Evolutionary conservation across 2,888 invertebrate genomes (phyloP), one percentile per base, ranked within the genome.

Genomic region (Polydrusus tereticollis): DNA sequence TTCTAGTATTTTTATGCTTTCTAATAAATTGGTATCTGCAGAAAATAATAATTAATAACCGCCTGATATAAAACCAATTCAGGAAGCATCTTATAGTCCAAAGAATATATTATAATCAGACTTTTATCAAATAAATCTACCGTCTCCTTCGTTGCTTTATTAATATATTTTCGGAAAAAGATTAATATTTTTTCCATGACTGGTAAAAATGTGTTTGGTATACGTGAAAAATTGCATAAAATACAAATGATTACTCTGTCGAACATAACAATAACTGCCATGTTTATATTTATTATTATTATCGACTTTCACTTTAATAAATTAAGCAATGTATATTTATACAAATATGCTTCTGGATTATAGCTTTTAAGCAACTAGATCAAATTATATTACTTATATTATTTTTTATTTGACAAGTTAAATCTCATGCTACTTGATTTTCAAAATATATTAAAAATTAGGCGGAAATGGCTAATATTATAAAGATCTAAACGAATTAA

Each of bases 211-310:
- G n/a, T 50, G n/a, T 21, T 50, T n/a, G 23, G 14, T 23, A 23
- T 23, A 45, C 50, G 23, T 50, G 50, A 50, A 50, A 50, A 50
- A 50, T 50, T 50, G 50, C 50, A 50, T 50, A 50, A 50, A 50
- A 23, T 50, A 50, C 50, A 50, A 50, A 23, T 23, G 23, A 50
- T 10, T 21, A 21, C 21, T 4, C 21, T 21, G 47, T 47, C 47
- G 21, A 47, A 47, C 21, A 47, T 47, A 47, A 47, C 47, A 47
- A 47, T 47, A 47, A 21, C 21, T 47, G 47, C 21, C 47, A 47
- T 8, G 8, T 21, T 47, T 4, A 47, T 43, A 18, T 43, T 43
- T 43, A 18, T 43, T 43, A 43, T 18, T 47, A 47, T 21, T 47
- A 47, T 47, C 21, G 21, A 21, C 47, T 21, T 47, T 12, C 21